phyloP scores from a whole-genome alignment of 2,888 invertebrate genomes.

The Poecilus cupreus region DNA sequence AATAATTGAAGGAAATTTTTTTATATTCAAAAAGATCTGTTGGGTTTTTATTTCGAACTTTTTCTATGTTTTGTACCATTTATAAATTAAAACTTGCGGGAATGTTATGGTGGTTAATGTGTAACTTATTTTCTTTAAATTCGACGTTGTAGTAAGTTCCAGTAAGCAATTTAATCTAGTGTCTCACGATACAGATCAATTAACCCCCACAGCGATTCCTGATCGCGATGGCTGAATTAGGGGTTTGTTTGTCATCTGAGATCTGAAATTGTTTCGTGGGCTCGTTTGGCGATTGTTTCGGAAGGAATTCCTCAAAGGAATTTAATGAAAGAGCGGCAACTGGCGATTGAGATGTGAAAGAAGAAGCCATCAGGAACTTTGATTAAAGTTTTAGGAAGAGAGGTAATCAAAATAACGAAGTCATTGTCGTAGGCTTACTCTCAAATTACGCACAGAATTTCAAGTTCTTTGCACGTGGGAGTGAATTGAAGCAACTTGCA shows the following conservation, averaged over 20 bases:
- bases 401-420: constrained; percentile 19
- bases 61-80: too few relatives aligned
- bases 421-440: not conserved
- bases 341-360: constrained; percentile 16
- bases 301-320: not conserved
- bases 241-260: not conserved
- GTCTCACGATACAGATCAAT: too few relatives aligned
- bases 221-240: too few relatives aligned
- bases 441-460: not conserved
- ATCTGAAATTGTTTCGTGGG: not conserved
- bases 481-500: not conserved
- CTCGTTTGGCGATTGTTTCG: constrained; percentile 6
- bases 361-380: not conserved
- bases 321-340: constrained; percentile 17
- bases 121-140: too few relatives aligned
- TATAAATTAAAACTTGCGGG: too few relatives aligned
- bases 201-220: too few relatives aligned
- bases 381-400: not conserved
- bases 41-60: too few relatives aligned
- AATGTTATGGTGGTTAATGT: too few relatives aligned
- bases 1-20: too few relatives aligned
- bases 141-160: too few relatives aligned
- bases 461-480: not conserved
- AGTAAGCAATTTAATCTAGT: too few relatives aligned
- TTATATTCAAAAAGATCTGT: too few relatives aligned